phyloP scores from a whole-genome alignment of 2,113 vertebrate genomes.

The Labrus mixtus region DNA sequence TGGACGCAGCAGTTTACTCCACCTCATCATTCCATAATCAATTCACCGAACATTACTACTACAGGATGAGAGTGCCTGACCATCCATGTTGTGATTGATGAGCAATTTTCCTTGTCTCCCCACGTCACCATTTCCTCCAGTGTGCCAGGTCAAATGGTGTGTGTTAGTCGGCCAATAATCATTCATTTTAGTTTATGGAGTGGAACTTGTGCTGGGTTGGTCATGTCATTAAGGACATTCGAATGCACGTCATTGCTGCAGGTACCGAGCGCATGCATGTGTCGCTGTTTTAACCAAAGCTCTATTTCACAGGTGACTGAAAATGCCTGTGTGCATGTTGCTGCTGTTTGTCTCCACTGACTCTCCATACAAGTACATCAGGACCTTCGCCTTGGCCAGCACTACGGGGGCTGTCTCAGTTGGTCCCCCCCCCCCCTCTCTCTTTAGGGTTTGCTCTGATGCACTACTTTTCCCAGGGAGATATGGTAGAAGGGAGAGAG shows the following conservation, averaged over 20 bases:
- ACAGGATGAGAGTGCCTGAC: conserved; percentile 50
- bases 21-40: conserved; percentile 73
- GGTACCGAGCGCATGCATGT: conserved; percentile 38
- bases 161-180: conserved; percentile 62
- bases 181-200: conserved; percentile 71
- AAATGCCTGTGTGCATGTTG: conserved; percentile 18
- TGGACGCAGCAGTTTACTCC: conserved; percentile 54
- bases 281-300: conserved; percentile 44
- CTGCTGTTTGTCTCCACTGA: conserved; percentile 34
- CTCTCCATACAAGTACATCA: conserved; percentile 9
- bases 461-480: conserved; percentile 43
- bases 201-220: conserved; percentile 55
- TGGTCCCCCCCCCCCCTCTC: conserved; percentile 7
- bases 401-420: conserved; percentile 30
- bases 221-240: conserved; percentile 62
- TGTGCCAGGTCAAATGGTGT: conserved; percentile 65
- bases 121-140: conserved; percentile 55
- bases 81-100: conserved; percentile 68
- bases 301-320: conserved; percentile 62
- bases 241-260: conserved; percentile 34
- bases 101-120: conserved; percentile 59
- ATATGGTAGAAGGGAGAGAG: conserved; percentile 27
- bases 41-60: conserved; percentile 61
- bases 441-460: conserved; percentile 51
- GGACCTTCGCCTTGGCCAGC: conserved; percentile 9